Conservation (phyloP, 2,888 invertebrate species). For the Harmothoe impar region DNA sequence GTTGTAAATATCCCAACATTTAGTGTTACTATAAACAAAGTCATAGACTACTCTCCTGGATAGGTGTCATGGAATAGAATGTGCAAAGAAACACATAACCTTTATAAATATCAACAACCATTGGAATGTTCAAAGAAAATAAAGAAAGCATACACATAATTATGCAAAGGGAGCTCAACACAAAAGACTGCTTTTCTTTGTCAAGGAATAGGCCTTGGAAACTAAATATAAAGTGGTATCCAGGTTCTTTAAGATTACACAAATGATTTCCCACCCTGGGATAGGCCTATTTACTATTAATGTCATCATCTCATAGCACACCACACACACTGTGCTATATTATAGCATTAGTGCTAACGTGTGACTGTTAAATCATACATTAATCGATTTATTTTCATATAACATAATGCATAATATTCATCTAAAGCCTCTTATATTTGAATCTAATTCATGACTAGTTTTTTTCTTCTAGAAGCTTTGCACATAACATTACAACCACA, state of each 20-base stretch:
- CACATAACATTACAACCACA: background rate
- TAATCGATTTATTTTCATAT: too few relatives aligned
- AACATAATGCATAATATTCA: too few relatives aligned
- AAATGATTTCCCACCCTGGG: too few relatives aligned
- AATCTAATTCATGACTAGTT: background rate
- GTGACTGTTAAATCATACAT: too few relatives aligned
- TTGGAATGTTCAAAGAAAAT: constrained; percentile 4
- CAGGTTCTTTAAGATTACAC: background rate
- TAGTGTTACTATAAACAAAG: too few relatives aligned
- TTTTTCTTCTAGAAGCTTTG: background rate
- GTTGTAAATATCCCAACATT: too few relatives aligned
- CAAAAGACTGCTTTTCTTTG: background rate
- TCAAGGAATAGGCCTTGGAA: constrained; percentile 20
- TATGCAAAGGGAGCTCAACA: background rate
- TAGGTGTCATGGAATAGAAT: background rate
- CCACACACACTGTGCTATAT: too few relatives aligned
- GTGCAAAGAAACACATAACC: background rate
- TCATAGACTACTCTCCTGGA: too few relatives aligned
- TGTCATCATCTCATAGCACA: too few relatives aligned
- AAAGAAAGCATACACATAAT: background rate
- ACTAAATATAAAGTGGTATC: background rate
- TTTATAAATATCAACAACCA: background rate
- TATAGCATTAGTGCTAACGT: too few relatives aligned
- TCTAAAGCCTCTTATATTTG: too few relatives aligned
- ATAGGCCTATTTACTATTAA: too few relatives aligned